phyloP scores from a whole-genome alignment of 1,140 invertebrate genomes.

The Tachypleus tridentatus region DNA sequence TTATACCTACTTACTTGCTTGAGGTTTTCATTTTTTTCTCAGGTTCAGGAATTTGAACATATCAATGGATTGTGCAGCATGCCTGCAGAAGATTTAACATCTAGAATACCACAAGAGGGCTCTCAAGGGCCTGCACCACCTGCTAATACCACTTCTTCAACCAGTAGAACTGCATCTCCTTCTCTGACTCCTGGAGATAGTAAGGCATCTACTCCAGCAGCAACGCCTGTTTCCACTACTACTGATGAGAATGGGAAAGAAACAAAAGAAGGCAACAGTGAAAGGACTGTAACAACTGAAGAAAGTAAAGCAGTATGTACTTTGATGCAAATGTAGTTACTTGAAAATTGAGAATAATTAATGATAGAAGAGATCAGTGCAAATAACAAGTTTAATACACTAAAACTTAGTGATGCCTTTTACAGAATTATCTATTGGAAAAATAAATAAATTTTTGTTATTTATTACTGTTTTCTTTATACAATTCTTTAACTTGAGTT shows the following conservation, averaged over 20 bases:
- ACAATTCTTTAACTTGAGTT: too few relatives aligned
- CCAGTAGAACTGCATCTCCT: neutral
- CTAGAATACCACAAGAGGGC: neutral
- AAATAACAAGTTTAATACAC: too few relatives aligned
- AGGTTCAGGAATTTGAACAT: constrained; percentile 92
- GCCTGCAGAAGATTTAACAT: constrained; percentile 52
- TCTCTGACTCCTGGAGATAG: constrained; percentile 25
- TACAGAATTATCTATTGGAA: too few relatives aligned
- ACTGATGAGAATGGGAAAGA: constrained; percentile 26
- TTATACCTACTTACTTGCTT: too few relatives aligned
- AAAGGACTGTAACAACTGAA: constrained; percentile 16
- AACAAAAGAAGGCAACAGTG: constrained; percentile 17
- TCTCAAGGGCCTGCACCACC: neutral
- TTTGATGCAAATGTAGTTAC: too few relatives aligned
- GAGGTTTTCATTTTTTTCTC: constrained; percentile 4
- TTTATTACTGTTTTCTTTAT: too few relatives aligned
- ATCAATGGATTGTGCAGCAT: constrained; percentile 98
- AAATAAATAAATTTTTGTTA: too few relatives aligned
- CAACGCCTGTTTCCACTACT: constrained; percentile 45
- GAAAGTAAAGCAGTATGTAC: too few relatives aligned
- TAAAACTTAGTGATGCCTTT: too few relatives aligned
- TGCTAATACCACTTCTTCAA: neutral
- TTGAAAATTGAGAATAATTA: too few relatives aligned
- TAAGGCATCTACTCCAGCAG: constrained; percentile 52
- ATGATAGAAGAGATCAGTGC: too few relatives aligned